Conservation (phyloP, 1,140 invertebrate genomes). For the Intoshia linei region DNA sequence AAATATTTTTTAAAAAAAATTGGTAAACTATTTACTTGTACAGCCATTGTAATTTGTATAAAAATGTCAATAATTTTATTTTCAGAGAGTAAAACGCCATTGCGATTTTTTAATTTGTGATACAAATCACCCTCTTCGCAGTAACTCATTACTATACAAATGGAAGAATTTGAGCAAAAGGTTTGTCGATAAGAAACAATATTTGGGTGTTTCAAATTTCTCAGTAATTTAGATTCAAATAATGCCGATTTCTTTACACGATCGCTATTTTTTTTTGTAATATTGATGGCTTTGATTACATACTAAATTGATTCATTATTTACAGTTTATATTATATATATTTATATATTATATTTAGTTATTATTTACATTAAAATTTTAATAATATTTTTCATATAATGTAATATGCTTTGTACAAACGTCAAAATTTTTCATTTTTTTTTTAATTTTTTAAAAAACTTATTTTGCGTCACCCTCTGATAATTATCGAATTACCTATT, state of each 20-base stretch:
- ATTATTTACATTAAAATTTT: background rate
- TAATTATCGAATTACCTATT: too few species aligned
- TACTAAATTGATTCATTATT: conserved; percentile 13
- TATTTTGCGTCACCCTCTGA: too few species aligned
- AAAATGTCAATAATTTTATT: conserved; percentile 27
- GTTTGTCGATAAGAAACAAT: conserved; percentile 27
- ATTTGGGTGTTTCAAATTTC: conserved; percentile 26
- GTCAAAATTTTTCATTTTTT: background rate
- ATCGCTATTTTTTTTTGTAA: conserved; percentile 19
- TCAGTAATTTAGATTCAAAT: conserved; percentile 25
- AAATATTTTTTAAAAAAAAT: conserved; percentile 6
- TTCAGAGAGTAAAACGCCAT: conserved; percentile 20
- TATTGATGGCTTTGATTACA: conserved; percentile 25
- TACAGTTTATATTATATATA: background rate
- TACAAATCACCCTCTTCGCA: conserved; percentile 28
- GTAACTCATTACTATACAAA: conserved; percentile 28
- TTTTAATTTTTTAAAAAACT: too few species aligned
- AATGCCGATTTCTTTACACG: conserved; percentile 22
- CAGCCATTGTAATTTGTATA: conserved; percentile 27
- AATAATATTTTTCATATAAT: background rate
- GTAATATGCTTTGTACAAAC: background rate
- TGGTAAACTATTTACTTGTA: conserved; percentile 14
- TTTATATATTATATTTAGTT: background rate
- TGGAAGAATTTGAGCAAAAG: conserved; percentile 21
- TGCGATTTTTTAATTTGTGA: conserved; percentile 22